Evolutionary conservation across 1,140 invertebrate genomes (phyloP).

Genomic region (Varroa destructor): DNA sequence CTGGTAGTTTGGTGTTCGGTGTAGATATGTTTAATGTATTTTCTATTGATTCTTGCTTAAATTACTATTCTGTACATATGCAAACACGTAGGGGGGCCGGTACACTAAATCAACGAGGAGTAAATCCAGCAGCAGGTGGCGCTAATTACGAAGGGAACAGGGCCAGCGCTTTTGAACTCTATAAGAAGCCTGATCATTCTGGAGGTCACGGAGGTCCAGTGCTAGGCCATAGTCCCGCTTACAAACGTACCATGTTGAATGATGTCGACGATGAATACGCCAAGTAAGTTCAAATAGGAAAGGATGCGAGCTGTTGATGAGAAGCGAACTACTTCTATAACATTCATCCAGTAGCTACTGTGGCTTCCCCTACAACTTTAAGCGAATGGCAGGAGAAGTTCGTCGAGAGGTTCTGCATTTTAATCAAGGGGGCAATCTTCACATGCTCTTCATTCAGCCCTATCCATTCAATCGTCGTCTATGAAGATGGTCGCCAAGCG

Average conservation of each 20-base stretch:
- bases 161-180: conserved; percentile 86
- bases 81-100: too few species aligned
- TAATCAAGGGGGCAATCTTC: neutral
- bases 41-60: too few species aligned
- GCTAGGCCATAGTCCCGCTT: conserved; percentile 36
- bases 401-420: neutral
- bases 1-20: too few species aligned
- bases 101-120: too few species aligned
- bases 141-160: conserved; percentile 52
- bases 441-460: too few species aligned
- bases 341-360: too few species aligned
- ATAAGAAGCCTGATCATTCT: conserved; percentile 59
- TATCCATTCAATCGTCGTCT: too few species aligned
- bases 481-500: too few species aligned
- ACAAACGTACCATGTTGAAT: conserved; percentile 39
- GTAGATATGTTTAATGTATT: too few species aligned
- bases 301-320: neutral
- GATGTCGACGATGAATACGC: conserved; percentile 38
- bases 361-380: neutral
- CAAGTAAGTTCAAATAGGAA: conserved; percentile 7
- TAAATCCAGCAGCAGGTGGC: too few species aligned
- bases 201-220: conserved; percentile 19
- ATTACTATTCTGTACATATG: too few species aligned
- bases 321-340: too few species aligned
- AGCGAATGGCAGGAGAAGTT: neutral